Base-by-base conservation (phyloP, 2,888 invertebrate species). In the Coelopa pilipes region DNA sequence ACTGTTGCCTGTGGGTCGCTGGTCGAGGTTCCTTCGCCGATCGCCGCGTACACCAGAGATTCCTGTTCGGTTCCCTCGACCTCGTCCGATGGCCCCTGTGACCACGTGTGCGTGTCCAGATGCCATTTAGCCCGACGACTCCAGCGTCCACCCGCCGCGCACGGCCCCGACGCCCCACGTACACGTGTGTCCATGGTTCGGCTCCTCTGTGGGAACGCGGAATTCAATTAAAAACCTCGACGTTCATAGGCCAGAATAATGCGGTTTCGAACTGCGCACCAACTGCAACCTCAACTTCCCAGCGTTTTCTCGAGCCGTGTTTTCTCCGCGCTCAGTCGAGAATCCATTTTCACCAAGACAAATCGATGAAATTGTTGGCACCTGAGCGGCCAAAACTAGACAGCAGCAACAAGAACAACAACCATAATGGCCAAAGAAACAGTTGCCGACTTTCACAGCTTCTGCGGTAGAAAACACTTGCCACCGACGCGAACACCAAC, bases 321-420 rank as follows among this genome's bases (percentile, higher is more conserved):
- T 34, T n/a, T 5, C n/a, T 2, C 53, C 53, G 2, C n/a, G 53
- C 53, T 53, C 53, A 53, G 10, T 53, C n/a, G 53, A 34, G 34
- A 34, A 34, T 62, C 59, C 68, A 62, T 72, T 75, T 45, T 76
- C 74, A 77, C 77, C 79, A 78, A 75, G 76, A 75, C 79, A 77
- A 80, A 80, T 80, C 77, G 79, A 76, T 76, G 72, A 79, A 78
- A 80, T 80, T 78, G 78, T 77, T 78, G 78, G 79, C 78, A 79
- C 78, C 80, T 80, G 80, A 79, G 78, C 78, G 76, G 76, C 76
- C 76, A 76, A 74, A 74, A 76, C 66, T 49, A 63, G 15, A 19
- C 55, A 59, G 47, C 71, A 53, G 17, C 45, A 69, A 17, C 46
- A 47, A 19, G 17, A 50, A 13, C 67, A 10, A 11, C 57, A 34